phyloP scores from a whole-genome alignment of 2,888 invertebrate genomes.

The Therioaphis trifolii region DNA sequence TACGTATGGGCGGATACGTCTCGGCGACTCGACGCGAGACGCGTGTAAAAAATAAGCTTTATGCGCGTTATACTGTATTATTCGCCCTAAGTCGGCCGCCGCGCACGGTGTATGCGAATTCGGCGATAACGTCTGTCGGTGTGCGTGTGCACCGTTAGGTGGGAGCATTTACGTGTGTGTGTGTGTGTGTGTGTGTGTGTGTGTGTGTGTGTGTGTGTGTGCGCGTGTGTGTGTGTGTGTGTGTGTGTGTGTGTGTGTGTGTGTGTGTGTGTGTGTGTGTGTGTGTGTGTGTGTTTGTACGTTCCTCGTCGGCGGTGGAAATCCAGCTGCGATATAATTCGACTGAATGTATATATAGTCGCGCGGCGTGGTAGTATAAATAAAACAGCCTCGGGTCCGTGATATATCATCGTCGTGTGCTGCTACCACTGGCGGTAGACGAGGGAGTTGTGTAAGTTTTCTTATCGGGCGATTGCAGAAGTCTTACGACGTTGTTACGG shows the following conservation, averaged over 20 bases:
- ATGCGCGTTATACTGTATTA: no score
- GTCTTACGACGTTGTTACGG: neutral
- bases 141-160: no score
- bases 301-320: neutral
- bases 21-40: neutral
- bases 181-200: no score
- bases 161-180: no score
- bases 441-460: neutral
- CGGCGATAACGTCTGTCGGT: neutral
- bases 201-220: no score
- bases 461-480: slow-evolving; percentile 46
- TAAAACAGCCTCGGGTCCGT: slow-evolving; percentile 19
- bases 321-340: neutral
- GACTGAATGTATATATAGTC: neutral
- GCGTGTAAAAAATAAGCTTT: neutral
- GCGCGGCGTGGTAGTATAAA: neutral
- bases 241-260: no score
- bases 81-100: slow-evolving; percentile 1
- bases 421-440: no score
- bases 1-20: no score
- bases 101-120: neutral
- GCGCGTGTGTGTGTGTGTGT: no score
- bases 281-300: neutral
- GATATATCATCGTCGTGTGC: slow-evolving; percentile 11
- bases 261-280: no score